phyloP scores from a whole-genome alignment of 2,888 invertebrate species.

The Lepidonotus clava region DNA sequence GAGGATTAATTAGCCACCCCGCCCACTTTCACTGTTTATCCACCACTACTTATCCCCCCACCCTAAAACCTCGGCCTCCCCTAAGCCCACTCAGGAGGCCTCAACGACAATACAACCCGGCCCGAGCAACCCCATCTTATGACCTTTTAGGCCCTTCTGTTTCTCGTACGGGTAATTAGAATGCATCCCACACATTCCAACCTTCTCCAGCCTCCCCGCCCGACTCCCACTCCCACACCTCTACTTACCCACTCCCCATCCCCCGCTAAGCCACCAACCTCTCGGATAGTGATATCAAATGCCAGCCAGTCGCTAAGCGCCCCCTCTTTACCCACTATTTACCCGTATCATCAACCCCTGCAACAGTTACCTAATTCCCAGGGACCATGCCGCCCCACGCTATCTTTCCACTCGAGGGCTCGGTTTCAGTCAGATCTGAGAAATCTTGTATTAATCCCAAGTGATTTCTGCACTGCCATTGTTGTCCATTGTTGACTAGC shows the following conservation, averaged over 20 bases:
- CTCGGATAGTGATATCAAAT: neutral
- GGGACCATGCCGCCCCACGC: neutral
- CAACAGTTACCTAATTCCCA: neutral
- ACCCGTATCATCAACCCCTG: neutral
- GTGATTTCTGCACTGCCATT: neutral
- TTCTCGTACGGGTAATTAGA: too few species aligned
- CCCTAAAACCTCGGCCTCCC: too few species aligned
- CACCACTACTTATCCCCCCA: too few species aligned
- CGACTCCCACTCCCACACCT: neutral
- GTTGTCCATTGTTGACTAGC: neutral
- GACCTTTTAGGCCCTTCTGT: too few species aligned
- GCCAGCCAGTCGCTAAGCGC: neutral
- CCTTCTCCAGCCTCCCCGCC: neutral
- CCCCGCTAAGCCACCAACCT: neutral
- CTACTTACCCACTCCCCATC: neutral
- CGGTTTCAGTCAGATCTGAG: slow-evolving; percentile 2
- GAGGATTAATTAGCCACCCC: neutral
- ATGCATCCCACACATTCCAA: too few species aligned
- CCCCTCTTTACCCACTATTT: too few species aligned
- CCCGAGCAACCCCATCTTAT: too few species aligned
- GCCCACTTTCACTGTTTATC: neutral
- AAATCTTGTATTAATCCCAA: neutral
- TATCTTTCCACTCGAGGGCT: slow-evolving; percentile 8
- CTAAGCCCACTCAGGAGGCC: too few species aligned
- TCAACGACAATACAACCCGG: too few species aligned